These are phyloP conservation scores for Drosophila ezoana DNA, from an alignment of 2,888 invertebrate genomes.

Conservation along the genomic window DNA sequence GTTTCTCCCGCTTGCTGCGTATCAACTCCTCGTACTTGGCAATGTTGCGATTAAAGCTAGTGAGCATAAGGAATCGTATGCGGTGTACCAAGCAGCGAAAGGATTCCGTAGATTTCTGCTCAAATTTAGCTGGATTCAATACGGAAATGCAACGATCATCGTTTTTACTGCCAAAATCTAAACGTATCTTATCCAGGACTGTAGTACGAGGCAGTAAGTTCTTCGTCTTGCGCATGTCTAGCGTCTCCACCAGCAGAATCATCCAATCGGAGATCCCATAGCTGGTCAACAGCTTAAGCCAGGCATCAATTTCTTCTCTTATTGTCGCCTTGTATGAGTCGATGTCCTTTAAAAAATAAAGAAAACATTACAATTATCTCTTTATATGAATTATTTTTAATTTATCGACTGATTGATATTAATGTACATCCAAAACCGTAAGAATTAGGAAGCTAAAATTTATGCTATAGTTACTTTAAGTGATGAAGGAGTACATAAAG, in stretches of 20 bases:
- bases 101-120: slow-evolving; percentile 95
- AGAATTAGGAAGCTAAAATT: too few relatives aligned
- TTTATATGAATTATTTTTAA: too few relatives aligned
- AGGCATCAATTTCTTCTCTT: slow-evolving; percentile 95
- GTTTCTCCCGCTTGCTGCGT: slow-evolving; percentile 94
- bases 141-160: slow-evolving; percentile 95
- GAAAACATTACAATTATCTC: neutral
- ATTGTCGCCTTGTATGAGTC: slow-evolving; percentile 94
- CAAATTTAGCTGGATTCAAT: slow-evolving; percentile 95
- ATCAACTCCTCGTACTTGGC: slow-evolving; percentile 95
- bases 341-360: slow-evolving; percentile 90
- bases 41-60: slow-evolving; percentile 94
- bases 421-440: too few relatives aligned
- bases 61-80: slow-evolving; percentile 90
- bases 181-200: slow-evolving; percentile 96
- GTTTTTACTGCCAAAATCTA: slow-evolving; percentile 96
- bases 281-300: slow-evolving; percentile 92
- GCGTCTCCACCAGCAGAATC: slow-evolving; percentile 95
- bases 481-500: too few relatives aligned
- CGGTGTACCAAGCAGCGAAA: slow-evolving; percentile 94
- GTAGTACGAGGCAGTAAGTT: slow-evolving; percentile 96
- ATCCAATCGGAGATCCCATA: slow-evolving; percentile 95
- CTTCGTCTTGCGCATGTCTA: slow-evolving; percentile 95
- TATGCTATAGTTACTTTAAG: too few relatives aligned
- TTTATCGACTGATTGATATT: too few relatives aligned